phyloP scores from a whole-genome alignment of 2,888 invertebrate species.

The Podotricha telesiphe region DNA sequence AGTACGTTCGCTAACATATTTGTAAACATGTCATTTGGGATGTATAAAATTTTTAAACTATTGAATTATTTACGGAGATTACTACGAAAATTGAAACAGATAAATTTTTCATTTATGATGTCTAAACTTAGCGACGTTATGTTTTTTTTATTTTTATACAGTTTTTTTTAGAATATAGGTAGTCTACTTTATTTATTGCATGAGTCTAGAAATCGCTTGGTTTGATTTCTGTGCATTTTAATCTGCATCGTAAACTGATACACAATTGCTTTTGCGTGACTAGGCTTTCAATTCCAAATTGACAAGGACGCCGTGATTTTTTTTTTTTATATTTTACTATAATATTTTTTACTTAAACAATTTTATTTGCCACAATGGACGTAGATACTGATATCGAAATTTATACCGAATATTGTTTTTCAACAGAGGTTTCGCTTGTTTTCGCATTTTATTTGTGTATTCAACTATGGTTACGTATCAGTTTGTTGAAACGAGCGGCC shows the following conservation, averaged over 20 bases:
- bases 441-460: conserved; percentile 45
- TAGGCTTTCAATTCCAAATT: conserved; percentile 38
- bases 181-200: conserved; percentile 60
- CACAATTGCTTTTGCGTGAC: conserved; percentile 58
- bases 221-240: conserved; percentile 69
- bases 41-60: not conserved
- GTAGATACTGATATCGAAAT: conserved; percentile 33
- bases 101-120: not conserved
- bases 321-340: conserved; percentile 18
- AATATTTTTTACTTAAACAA: conserved; percentile 30
- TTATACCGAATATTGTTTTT: conserved; percentile 39
- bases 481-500: conserved; percentile 35
- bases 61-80: not conserved
- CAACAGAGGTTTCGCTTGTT: conserved; percentile 40
- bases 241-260: conserved; percentile 56
- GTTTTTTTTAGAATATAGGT: conserved; percentile 28
- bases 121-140: not conserved
- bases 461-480: conserved; percentile 43
- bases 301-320: conserved; percentile 32
- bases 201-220: conserved; percentile 65
- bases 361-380: conserved; percentile 27
- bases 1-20: too few relatives aligned
- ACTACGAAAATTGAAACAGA: too few relatives aligned
- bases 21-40: not conserved
- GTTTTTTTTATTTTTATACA: not conserved